Evolutionary conservation across 2,888 invertebrate genomes (phyloP).

Genomic region (Ormyrus pomaceus): DNA sequence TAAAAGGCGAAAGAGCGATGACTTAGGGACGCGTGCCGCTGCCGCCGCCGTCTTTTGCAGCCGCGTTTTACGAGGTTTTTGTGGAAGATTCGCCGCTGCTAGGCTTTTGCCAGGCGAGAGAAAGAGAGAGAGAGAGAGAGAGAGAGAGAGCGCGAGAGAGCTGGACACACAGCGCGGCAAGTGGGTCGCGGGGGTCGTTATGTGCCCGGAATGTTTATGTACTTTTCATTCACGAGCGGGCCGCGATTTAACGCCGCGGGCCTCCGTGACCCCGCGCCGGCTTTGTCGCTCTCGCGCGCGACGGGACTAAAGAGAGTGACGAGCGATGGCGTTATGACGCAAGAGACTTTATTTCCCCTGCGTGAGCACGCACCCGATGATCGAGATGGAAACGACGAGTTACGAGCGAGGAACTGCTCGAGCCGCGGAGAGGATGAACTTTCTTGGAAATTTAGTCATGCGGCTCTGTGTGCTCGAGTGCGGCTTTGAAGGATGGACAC

Average conservation of each 20-base stretch:
- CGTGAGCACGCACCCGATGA: not conserved
- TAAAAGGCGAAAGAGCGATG: constrained; percentile 47
- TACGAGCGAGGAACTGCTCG: not conserved
- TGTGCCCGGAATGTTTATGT: not conserved
- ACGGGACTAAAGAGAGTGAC: too few relatives aligned
- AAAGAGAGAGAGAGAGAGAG: not conserved
- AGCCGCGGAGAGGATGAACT: too few relatives aligned
- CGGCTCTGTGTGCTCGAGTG: too few relatives aligned
- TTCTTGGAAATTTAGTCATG: too few relatives aligned
- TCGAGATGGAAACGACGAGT: not conserved
- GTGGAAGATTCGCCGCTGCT: constrained; percentile 25
- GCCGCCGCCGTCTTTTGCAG: constrained; percentile 1
- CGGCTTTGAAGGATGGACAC: too few relatives aligned
- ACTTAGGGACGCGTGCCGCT: constrained; percentile 34
- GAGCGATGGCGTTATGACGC: too few relatives aligned
- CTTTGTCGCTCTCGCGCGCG: not conserved
- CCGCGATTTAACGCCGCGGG: constrained; percentile 13
- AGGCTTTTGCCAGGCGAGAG: too few relatives aligned
- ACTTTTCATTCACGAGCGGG: constrained; percentile 17
- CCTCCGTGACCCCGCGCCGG: not conserved
- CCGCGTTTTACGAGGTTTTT: constrained; percentile 49
- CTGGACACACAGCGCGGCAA: constrained; percentile 11
- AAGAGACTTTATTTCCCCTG: too few relatives aligned
- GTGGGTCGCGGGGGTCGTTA: constrained; percentile 14
- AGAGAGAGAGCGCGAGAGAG: not conserved